Conservation (phyloP, 2,113 vertebrate species). For the Oxygymnocypris stewartii region DNA sequence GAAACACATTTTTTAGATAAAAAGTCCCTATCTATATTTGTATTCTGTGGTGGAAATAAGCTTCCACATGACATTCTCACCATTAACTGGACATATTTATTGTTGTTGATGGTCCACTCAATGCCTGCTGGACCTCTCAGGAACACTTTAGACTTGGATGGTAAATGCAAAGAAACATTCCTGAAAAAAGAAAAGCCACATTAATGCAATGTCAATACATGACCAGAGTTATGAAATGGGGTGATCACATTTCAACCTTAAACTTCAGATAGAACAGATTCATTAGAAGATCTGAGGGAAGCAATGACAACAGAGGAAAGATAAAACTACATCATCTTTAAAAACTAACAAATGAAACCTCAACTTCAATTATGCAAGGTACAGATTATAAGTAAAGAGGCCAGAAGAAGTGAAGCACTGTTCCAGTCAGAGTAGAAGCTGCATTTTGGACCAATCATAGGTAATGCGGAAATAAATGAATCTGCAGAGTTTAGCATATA, state of each 20-base stretch:
- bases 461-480: background rate
- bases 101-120: slow-evolving; percentile 62
- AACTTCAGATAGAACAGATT: background rate
- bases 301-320: background rate
- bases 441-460: background rate
- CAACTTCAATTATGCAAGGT: background rate
- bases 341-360: background rate
- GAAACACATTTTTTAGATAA: background rate
- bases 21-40: background rate
- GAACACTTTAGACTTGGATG: slow-evolving; percentile 50
- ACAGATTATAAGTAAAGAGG: background rate
- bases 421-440: background rate
- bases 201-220: background rate
- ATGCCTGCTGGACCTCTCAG: slow-evolving; percentile 72
- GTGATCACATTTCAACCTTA: background rate
- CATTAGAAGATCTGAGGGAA: background rate
- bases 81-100: fast-evolving
- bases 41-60: background rate
- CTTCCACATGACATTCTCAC: slow-evolving; percentile 11
- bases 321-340: background rate
- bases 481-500: background rate
- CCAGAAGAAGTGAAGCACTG: background rate
- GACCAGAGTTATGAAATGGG: background rate
- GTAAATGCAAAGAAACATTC: slow-evolving; percentile 61
- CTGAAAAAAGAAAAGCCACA: slow-evolving; percentile 60